phyloP scores from a whole-genome alignment of 2,113 vertebrate species.

The Rousettus leschenaultii region DNA sequence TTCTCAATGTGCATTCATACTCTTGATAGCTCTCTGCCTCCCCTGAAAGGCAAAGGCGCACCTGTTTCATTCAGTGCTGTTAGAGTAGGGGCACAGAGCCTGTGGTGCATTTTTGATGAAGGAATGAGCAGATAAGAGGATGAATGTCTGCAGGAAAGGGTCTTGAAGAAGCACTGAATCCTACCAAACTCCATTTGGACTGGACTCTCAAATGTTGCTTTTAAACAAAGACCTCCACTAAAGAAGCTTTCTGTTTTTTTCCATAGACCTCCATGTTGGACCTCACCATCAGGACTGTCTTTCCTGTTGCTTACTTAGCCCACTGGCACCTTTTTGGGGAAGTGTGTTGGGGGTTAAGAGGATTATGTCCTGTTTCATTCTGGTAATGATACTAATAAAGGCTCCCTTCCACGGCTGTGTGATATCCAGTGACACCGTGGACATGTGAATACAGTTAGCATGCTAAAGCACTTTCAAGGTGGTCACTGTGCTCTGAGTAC shows the following conservation, averaged over 20 bases:
- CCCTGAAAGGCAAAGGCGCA: background rate
- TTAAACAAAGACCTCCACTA: background rate
- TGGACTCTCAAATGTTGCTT: background rate
- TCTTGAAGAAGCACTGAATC: background rate
- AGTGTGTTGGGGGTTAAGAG: background rate
- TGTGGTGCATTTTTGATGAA: background rate
- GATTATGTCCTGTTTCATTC: background rate
- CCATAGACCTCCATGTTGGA: background rate
- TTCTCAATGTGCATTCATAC: background rate
- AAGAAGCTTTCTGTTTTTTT: background rate
- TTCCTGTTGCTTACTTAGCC: background rate
- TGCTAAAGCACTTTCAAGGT: background rate
- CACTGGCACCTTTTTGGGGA: background rate
- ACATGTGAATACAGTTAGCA: accelerated
- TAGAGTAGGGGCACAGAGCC: background rate
- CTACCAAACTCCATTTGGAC: background rate
- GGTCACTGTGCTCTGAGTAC: background rate
- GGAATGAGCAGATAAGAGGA: background rate
- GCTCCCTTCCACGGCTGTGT: background rate
- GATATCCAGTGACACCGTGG: background rate
- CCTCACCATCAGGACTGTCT: background rate
- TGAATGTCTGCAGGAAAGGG: background rate
- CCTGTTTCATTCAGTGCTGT: background rate
- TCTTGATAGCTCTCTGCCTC: background rate
- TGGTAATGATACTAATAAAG: background rate